Base-by-base conservation (phyloP, 2,888 invertebrate species). In the Lasioglossum lativentre region DNA sequence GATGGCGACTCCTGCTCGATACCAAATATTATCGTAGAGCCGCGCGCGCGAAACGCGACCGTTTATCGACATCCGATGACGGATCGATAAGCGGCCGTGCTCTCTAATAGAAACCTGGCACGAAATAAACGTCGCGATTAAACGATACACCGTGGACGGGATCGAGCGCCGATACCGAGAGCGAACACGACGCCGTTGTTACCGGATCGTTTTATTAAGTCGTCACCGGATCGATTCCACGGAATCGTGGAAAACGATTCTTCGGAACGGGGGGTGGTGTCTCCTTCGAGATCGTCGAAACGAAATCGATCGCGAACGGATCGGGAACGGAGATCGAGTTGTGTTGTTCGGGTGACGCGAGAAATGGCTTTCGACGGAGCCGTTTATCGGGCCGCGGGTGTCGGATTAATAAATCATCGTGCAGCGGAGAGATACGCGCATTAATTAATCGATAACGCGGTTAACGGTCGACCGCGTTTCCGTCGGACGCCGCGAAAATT, bases 21-120 rank as follows among this genome's bases (percentile, higher is more conserved):
- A 52, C 52, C 52, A 52, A 52, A 52, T 52, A 52, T 52, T 52
- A 52, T 52, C n/a, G 52, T n/a, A 8, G 52, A n/a, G 52, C 23
- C 10, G 34, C 10, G n/a, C 52, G 52, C 23, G 19, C 52, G 14
- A 42, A 76, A 23, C 40, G 66, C 52, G 40, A 45, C 27, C 40
- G 42, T 34, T 76, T 73, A 76, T 76, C 75, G 75, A 83, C 82
- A 72, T 81, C 75, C 76, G 82, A 76, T 81, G 72, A 73, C 34
- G 66, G 52, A 83, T 81, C 83, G 27, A 83, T 83, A 73, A 73
- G 72, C 16, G 63, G 6, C 23, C 52, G 8, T 14, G 45, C 52
- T 27, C 72, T 56, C 52, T 52, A 73, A 56, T 42, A 63, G 14
- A 52, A 56, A 52, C 56, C 47, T 34, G 34, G 27, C 42, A 70